A percentile compares a stretch with the other conserved stretches of the same genome.
Conservation (phyloP, 2,888 invertebrate genomes). For the Anarsia innoxiella region DNA sequence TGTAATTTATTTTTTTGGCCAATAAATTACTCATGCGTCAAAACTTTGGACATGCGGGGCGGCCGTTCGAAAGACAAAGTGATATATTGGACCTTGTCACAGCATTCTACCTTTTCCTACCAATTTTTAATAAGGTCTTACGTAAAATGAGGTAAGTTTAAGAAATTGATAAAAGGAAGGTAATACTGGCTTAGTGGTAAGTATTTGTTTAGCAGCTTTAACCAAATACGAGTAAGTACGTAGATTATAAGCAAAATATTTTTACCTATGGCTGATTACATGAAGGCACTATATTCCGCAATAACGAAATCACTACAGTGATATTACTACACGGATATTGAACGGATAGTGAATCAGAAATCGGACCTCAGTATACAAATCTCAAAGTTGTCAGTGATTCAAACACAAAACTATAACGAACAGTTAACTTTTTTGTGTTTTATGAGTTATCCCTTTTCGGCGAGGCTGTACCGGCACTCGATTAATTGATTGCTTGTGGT, state of each 20-base stretch:
- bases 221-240: too few species aligned
- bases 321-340: too few species aligned
- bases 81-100: conserved; percentile 71
- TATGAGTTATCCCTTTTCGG: conserved; percentile 5
- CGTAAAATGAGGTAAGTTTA: conserved; percentile 1
- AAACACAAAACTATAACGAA: conserved; percentile 3
- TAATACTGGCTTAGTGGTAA: too few species aligned
- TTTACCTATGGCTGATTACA: too few species aligned
- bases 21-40: conserved; percentile 74
- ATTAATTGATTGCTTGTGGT: conserved; percentile 57
- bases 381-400: too few species aligned
- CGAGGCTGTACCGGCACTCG: conserved; percentile 21
- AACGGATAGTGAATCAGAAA: too few species aligned
- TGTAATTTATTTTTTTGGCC: conserved; percentile 72
- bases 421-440: conserved; percentile 6
- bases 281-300: too few species aligned
- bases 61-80: conserved; percentile 42
- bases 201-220: too few species aligned
- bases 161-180: too few species aligned
- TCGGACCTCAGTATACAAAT: too few species aligned
- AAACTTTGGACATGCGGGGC: conserved; percentile 55
- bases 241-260: too few species aligned
- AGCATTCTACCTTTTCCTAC: conserved; percentile 54
- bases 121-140: conserved; percentile 40
- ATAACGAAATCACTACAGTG: too few species aligned